Conservation (phyloP, 2,113 vertebrate genomes). For the Brienomyrus longianalis region DNA sequence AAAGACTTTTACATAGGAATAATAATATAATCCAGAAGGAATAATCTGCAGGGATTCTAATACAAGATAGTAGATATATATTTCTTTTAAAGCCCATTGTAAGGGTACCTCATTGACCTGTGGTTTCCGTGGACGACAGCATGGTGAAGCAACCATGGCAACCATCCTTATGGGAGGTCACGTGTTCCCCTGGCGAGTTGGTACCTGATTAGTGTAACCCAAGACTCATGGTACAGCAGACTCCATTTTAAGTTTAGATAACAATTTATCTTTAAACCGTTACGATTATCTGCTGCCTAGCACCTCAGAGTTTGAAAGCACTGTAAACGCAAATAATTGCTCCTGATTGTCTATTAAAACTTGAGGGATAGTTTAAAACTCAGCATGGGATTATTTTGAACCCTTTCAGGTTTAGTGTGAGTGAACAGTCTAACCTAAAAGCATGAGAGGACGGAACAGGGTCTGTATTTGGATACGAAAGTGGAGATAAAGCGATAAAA, state of each 20-base stretch:
- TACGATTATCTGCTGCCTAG: neutral
- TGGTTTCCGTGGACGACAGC: neutral
- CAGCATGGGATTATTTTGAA: neutral
- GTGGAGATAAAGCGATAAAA: neutral
- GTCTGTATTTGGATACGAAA: neutral
- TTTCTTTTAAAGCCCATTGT: neutral
- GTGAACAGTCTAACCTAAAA: neutral
- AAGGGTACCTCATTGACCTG: neutral
- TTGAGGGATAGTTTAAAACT: neutral
- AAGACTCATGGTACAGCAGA: neutral
- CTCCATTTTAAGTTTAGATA: neutral
- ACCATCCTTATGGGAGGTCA: neutral
- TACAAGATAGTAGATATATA: neutral
- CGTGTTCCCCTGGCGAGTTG: neutral
- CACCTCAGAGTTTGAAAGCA: neutral
- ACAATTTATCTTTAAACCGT: neutral
- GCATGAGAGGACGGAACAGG: neutral
- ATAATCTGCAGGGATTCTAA: neutral
- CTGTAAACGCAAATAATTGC: neutral
- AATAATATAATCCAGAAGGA: neutral
- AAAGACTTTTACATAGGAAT: neutral
- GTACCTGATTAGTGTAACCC: neutral
- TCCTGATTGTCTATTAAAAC: neutral
- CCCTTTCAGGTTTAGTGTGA: neutral
- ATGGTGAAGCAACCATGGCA: conserved; percentile 15